A percentile compares a stretch with the other conserved stretches of the same genome.
Evolutionary conservation across 1,140 invertebrate genomes (phyloP).

Genomic region (Heliconius congener): DNA sequence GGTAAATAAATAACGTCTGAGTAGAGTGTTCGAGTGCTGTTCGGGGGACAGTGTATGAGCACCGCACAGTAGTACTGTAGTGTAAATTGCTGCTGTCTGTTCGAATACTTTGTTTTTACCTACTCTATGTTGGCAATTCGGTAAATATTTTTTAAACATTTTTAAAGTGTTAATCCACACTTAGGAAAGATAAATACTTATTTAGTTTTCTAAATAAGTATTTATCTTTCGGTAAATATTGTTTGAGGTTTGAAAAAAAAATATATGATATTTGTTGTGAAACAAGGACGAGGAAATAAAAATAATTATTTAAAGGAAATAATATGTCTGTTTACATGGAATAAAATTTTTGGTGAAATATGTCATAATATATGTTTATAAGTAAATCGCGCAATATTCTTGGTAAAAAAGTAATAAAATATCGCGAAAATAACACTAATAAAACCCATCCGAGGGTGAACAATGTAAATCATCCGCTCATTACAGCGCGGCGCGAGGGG

Average conservation of each 20-base stretch:
- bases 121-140: neutral
- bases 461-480: constrained; percentile 19
- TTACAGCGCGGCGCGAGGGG: constrained; percentile 11
- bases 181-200: too few relatives aligned
- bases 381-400: neutral
- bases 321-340: neutral
- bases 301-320: neutral
- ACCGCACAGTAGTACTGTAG: neutral
- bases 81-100: neutral
- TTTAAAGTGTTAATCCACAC: too few relatives aligned
- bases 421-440: constrained; percentile 2
- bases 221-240: too few relatives aligned
- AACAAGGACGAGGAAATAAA: neutral
- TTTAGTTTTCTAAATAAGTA: too few relatives aligned
- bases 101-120: neutral
- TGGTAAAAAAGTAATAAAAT: neutral
- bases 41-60: neutral
- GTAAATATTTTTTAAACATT: too few relatives aligned
- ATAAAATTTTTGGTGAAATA: neutral
- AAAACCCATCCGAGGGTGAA: constrained; percentile 18
- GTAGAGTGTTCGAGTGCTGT: neutral
- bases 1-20: constrained; percentile 9
- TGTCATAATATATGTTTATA: neutral
- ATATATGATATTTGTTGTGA: neutral
- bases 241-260: too few relatives aligned